These are phyloP conservation scores for Lasiurus borealis DNA, from an alignment of 2,113 vertebrate species.

Conservation along the genomic window DNA sequence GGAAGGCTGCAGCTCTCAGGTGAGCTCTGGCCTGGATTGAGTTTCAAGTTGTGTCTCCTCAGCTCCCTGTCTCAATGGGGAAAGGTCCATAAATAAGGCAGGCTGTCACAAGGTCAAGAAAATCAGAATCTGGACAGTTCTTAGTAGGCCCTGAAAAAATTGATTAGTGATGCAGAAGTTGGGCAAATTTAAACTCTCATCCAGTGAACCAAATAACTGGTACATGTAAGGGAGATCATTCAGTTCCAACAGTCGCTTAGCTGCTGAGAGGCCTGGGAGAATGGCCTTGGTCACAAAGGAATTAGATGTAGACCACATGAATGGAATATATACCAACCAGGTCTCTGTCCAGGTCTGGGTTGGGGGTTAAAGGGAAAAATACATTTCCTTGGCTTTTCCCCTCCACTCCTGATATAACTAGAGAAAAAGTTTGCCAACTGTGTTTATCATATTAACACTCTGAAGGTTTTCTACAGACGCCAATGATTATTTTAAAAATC, in stretches of 20 bases:
- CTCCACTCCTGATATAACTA: not conserved
- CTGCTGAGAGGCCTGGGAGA: slow-evolving; percentile 25
- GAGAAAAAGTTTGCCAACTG: not conserved
- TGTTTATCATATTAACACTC: not conserved
- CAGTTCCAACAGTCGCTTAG: not conserved
- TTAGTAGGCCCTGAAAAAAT: slow-evolving; percentile 39
- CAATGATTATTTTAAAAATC: slow-evolving; percentile 60
- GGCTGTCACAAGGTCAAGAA: not conserved
- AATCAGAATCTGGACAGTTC: not conserved
- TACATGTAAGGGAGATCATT: not conserved
- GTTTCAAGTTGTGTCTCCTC: slow-evolving; percentile 7
- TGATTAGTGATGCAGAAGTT: not conserved
- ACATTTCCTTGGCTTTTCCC: not conserved
- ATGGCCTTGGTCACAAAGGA: not conserved
- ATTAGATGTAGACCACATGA: not conserved
- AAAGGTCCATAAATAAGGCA: not conserved
- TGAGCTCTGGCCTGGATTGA: slow-evolving; percentile 6
- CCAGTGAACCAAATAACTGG: slow-evolving; percentile 3
- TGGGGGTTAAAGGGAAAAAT: not conserved
- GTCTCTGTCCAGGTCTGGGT: not conserved
- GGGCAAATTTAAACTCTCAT: not conserved
- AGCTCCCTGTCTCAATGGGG: not conserved
- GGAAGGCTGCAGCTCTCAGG: not conserved
- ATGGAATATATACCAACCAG: not conserved
- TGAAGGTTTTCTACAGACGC: slow-evolving; percentile 44